Percentiles rank a stretch among this genome's conserved stretches.
Conservation (phyloP, 2,888 invertebrate genomes). For the Omphaloscelis lunosa region DNA sequence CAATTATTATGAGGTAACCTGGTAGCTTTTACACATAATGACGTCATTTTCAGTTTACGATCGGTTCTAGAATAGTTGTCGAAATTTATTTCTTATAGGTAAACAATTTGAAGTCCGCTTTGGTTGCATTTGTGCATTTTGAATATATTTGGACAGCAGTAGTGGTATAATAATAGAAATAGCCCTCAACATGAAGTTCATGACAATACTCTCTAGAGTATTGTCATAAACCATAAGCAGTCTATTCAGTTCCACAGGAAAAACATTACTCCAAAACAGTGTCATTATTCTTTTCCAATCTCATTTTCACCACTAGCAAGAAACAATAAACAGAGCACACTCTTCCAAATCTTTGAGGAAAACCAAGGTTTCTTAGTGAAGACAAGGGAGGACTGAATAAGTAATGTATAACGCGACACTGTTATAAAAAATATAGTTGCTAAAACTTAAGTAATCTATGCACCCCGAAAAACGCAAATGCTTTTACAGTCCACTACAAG, state of each 20-base stretch:
- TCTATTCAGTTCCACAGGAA: background rate
- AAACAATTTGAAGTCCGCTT: background rate
- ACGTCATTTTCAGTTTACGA: background rate
- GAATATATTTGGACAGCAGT: background rate
- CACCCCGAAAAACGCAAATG: conserved; percentile 68
- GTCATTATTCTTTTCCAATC: conserved; percentile 40
- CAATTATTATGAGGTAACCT: conserved; percentile 32
- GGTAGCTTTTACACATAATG: background rate
- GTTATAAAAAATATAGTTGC: conserved; percentile 53
- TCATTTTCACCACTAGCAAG: conserved; percentile 40
- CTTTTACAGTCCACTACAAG: conserved; percentile 77
- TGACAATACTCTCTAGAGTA: background rate
- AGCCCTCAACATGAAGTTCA: background rate
- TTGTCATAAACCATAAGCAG: background rate
- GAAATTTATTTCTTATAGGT: background rate
- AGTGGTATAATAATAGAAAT: background rate
- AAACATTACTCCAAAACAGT: conserved; percentile 22
- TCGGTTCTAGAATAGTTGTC: background rate
- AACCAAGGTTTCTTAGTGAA: conserved; percentile 38
- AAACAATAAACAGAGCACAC: conserved; percentile 37
- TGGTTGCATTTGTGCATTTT: background rate
- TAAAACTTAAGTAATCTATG: conserved; percentile 66
- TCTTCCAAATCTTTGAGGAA: conserved; percentile 51
- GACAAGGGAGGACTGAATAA: conserved; percentile 49
- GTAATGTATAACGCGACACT: conserved; percentile 35